Base-by-base conservation (phyloP, 2,888 invertebrate genomes). In the Hirtodrosophila cameraria region DNA sequence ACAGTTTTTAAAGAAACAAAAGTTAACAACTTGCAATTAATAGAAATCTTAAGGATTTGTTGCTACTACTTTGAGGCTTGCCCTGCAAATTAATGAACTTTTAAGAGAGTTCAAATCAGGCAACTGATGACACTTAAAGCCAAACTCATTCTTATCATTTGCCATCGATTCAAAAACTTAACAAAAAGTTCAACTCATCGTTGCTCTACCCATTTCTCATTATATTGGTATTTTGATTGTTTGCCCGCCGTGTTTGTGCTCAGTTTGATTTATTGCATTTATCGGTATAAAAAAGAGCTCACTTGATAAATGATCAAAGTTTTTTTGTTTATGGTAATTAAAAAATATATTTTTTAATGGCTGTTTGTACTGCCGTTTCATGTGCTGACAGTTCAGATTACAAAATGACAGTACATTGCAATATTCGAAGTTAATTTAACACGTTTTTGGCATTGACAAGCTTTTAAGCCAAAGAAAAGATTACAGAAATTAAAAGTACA, bases 241-340 rank as follows among this genome's bases (percentile, higher is more conserved):
- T 80, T 80, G 66, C 79, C 49, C 42, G 58, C 36, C 53, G 33
- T 58, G 55, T 63, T 64, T 64, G 55, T 45, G 36, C 43, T 62
- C 53, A 45, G 59, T 69, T 78, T 81, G 82, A 82, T 82, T 82
- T 84, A 82, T 82, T 75, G 78, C 75, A 61, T 57, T 80, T 66
- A 62, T 75, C 62, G 69, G 48, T 63, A 18, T 18, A 31, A 30
- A 52, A 33, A 33, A 52, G 42, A 46, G 41, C 42, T 52, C 42
- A 35, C 60, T 75, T 82, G 82, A 86, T 84, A 81, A 82, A 82
- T 82, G 82, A 81, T 62, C 59, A 84, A 82, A 82, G 75, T 84
- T 86, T 76, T 58, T 81, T 83, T 66, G 71, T 54, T 69, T 55
- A 69, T 62, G 68, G 67, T 75, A 84, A 82, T 82, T 82, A 86